phyloP scores from a whole-genome alignment of 1,140 invertebrate species.

The Tetramorium alpestre region DNA sequence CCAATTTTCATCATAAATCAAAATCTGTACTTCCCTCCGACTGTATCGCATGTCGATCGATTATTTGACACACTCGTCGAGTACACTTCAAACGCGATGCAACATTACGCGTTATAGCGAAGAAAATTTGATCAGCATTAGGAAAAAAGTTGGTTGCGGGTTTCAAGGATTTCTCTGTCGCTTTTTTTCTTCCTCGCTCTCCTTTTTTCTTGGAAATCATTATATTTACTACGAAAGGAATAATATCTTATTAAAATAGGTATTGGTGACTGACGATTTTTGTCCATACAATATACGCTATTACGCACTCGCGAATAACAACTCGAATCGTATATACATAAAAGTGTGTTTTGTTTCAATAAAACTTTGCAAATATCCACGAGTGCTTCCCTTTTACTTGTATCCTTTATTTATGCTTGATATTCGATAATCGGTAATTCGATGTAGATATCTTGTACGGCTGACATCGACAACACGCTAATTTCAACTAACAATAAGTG shows the following conservation, averaged over 20 bases:
- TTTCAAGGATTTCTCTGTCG: not conserved
- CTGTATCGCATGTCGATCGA: not conserved
- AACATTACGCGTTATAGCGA: not conserved
- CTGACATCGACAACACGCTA: conserved; percentile 24
- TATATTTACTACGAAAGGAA: not conserved
- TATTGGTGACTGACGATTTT: conserved; percentile 18
- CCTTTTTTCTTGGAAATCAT: not conserved
- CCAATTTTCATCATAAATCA: conserved; percentile 64
- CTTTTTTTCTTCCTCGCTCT: not conserved
- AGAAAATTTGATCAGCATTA: not conserved
- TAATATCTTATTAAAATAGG: conserved; percentile 39
- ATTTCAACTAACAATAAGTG: conserved; percentile 3
- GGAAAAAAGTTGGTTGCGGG: not conserved
- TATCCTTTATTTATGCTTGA: conserved; percentile 42
- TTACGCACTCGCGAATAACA: conserved; percentile 32
- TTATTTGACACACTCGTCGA: conserved; percentile 4
- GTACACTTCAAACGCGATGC: not conserved
- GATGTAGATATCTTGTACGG: conserved; percentile 12
- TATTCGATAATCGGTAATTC: conserved; percentile 22
- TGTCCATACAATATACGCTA: not conserved
- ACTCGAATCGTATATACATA: conserved; percentile 3
- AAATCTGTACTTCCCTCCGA: conserved; percentile 27
- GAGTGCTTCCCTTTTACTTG: conserved; percentile 21
- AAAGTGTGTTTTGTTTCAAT: not conserved
- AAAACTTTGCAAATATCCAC: conserved; percentile 17